These are phyloP conservation scores for Dendropsophus ebraccatus DNA, from an alignment of 2,113 vertebrate genomes.

Conservation along the genomic window DNA sequence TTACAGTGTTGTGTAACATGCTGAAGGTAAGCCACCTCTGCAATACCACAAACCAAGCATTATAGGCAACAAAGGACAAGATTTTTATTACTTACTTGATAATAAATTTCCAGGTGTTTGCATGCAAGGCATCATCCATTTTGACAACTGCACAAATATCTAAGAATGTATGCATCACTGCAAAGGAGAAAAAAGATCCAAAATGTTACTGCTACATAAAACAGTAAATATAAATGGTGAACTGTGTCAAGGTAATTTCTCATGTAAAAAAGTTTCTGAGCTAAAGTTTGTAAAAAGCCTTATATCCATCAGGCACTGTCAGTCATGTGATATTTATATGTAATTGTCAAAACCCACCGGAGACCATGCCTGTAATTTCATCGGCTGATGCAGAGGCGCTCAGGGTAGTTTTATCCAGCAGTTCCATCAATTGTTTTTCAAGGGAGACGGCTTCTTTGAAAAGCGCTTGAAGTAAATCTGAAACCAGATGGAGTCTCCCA, in stretches of 20 bases:
- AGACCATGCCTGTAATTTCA: slow-evolving; percentile 77
- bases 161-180: slow-evolving; percentile 91
- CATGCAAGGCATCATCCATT: slow-evolving; percentile 93
- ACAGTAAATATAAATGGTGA: background rate
- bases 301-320: background rate
- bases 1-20: no score
- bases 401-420: slow-evolving; percentile 82
- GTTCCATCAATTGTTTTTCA: slow-evolving; percentile 89
- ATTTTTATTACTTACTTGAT: slow-evolving; percentile 83
- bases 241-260: background rate
- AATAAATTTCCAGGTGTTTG: slow-evolving; percentile 96
- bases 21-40: no score
- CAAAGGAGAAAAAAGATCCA: slow-evolving; percentile 39
- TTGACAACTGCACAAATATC: slow-evolving; percentile 89
- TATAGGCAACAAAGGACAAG: background rate
- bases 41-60: background rate
- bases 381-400: slow-evolving; percentile 72
- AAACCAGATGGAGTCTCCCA: slow-evolving; percentile 85
- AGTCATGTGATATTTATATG: background rate
- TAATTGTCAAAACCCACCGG: slow-evolving; percentile 71
- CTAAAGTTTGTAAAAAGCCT: no score
- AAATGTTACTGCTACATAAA: background rate
- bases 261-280: no score
- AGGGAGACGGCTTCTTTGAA: slow-evolving; percentile 92
- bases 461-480: slow-evolving; percentile 87